phyloP scores from a whole-genome alignment of 2,888 invertebrate species.

The Criorhina ranunculi region DNA sequence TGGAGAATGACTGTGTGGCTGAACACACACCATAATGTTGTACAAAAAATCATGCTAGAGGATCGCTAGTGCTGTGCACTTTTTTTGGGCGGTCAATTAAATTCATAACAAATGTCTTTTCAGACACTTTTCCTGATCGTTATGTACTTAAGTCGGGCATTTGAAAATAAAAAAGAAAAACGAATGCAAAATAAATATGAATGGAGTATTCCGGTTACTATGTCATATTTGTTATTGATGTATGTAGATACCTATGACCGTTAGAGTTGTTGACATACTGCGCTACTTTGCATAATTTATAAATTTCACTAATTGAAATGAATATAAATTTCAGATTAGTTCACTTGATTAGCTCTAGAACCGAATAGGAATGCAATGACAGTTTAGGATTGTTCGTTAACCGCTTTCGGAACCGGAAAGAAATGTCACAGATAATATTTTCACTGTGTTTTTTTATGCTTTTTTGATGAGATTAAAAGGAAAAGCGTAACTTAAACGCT shows the following conservation, averaged over 20 bases:
- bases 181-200: conserved; percentile 44
- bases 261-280: conserved; percentile 56
- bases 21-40: conserved; percentile 58
- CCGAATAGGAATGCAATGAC: background rate
- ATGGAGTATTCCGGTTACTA: conserved; percentile 68
- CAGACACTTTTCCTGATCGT: conserved; percentile 44
- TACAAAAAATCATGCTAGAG: conserved; percentile 71
- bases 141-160: conserved; percentile 12
- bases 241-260: background rate
- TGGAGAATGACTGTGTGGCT: conserved; percentile 30
- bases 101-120: conserved; percentile 30
- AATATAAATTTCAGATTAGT: conserved; percentile 6
- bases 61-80: conserved; percentile 43
- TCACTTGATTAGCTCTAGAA: background rate
- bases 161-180: conserved; percentile 34
- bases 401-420: background rate
- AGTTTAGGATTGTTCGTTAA: background rate
- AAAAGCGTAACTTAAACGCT: background rate
- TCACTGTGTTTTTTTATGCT: background rate
- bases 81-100: conserved; percentile 51
- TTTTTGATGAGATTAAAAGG: background rate
- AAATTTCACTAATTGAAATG: conserved; percentile 51
- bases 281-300: conserved; percentile 69
- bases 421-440: background rate
- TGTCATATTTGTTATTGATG: conserved; percentile 63